phyloP scores from a whole-genome alignment of 53 echinoderm and acorn worm species.

The Arbacia lixula region DNA sequence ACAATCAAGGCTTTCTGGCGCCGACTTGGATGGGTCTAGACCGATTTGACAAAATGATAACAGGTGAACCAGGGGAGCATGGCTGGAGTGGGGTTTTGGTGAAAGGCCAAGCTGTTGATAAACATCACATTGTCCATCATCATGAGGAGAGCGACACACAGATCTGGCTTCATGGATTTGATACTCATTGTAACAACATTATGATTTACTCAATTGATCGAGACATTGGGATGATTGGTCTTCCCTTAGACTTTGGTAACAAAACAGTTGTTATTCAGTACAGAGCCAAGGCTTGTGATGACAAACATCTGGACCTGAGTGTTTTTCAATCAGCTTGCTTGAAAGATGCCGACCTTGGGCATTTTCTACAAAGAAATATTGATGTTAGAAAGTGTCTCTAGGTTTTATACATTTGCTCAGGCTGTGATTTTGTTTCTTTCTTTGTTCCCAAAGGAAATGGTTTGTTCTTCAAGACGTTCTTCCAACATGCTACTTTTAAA shows the following conservation, averaged over 20 bases:
- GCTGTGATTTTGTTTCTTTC: slow-evolving; percentile 78
- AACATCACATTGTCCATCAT: slow-evolving; percentile 42
- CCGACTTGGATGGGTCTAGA: no score
- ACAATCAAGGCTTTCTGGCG: no score
- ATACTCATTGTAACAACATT: slow-evolving; percentile 50
- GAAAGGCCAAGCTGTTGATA: slow-evolving; percentile 4
- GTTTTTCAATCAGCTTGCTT: slow-evolving; percentile 25
- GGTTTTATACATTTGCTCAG: slow-evolving; percentile 60
- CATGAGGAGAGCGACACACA: slow-evolving; percentile 75
- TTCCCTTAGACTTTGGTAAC: slow-evolving; percentile 50
- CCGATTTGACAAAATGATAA: no score
- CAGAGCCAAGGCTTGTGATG: slow-evolving; percentile 40
- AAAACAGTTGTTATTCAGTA: slow-evolving; percentile 64
- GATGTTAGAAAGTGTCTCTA: slow-evolving; percentile 52
- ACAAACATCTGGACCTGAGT: slow-evolving; percentile 57
- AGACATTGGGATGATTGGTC: slow-evolving; percentile 68
- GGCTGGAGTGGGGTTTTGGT: slow-evolving; percentile 30
- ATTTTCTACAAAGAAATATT: slow-evolving; percentile 12
- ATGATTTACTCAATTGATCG: slow-evolving; percentile 62
- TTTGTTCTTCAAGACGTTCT: slow-evolving; percentile 63
- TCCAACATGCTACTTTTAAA: slow-evolving; percentile 63
- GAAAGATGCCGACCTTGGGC: slow-evolving; percentile 52
- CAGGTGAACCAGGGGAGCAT: slow-evolving; percentile 26
- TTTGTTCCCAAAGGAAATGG: slow-evolving; percentile 56
- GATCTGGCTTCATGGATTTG: slow-evolving; percentile 70